Evolutionary conservation across 92 coral and sea anemone species (phyloP), one percentile per base, ranked within the genome.

Genomic region (Palythoa heliodiscus): DNA sequence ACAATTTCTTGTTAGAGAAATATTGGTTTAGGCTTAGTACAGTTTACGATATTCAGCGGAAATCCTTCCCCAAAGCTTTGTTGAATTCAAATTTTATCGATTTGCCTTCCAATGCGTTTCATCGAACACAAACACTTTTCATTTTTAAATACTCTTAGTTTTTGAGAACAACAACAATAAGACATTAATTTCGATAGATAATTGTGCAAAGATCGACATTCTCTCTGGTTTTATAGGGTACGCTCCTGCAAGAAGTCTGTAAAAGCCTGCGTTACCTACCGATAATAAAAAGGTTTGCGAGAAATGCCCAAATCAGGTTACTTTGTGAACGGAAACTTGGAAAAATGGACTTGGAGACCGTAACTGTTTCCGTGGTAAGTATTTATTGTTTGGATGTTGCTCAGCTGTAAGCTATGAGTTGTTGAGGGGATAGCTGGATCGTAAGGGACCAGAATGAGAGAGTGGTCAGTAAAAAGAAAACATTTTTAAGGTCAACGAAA

Each of bases 311-410:
- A 77, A 92, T 97, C 66, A 90, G 96, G 15, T 79, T 97, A 48
- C 85, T 91, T 12, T 97, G 99, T 80, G 98, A 90, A 70, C 92
- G 93, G 54, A 86, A 74, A 75, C 81, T 86, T 24, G 82, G 74
- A 72, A 64, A 88, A 29, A 75, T 87, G 52, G 91, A 80, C n/a
- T 54, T 71, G 0, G 73, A 92, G 13, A 90, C 93, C 4, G 94
- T 97, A 55, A 91, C 95, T 47, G 94, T 97, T 16, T 95, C 99
- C 61, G 99, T 97, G 93, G 99, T 97, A 87, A 85, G 99, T 87
- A 1, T 23, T 61, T 66, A 5, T 43, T 39, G n/a, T 8, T 23
- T 12, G 8, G 29, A 50, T 66, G 23, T 2, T 4, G 38, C 50
- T 43, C 50, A 5, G 6, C 50, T 5, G 50, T 43, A 43, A 43